Conservation (phyloP, 2,797 vertebrate species). For the Pangasius macronema region DNA sequence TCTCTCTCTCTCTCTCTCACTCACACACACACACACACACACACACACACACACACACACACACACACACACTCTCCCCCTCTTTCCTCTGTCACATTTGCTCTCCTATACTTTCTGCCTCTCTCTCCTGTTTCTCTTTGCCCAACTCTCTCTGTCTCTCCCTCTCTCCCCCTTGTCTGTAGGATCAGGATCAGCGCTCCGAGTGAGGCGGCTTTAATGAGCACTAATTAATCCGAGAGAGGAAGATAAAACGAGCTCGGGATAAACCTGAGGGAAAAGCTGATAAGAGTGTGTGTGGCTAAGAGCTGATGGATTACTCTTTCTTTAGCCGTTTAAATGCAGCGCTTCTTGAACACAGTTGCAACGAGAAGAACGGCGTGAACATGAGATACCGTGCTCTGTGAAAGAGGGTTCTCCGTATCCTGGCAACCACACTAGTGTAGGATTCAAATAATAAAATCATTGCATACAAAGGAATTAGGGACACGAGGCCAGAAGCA, state of each 20-base stretch:
- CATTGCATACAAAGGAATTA: neutral
- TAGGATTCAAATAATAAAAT: neutral
- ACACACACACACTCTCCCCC: no score
- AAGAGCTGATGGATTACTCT: neutral
- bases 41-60: no score
- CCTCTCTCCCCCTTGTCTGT: no score
- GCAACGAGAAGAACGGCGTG: neutral
- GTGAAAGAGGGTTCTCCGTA: neutral
- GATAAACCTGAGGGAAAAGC: neutral
- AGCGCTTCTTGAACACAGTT: neutral
- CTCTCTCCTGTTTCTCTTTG: no score
- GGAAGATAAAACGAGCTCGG: slow-evolving; percentile 23
- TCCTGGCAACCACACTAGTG: neutral
- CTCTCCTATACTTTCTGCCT: no score
- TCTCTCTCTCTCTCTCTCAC: no score
- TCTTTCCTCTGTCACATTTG: no score
- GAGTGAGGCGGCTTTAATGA: slow-evolving; percentile 67
- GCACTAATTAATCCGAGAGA: slow-evolving; percentile 67
- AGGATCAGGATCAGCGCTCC: slow-evolving; percentile 68
- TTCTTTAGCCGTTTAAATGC: no score
- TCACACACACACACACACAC: no score
- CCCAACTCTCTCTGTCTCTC: no score
- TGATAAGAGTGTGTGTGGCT: neutral
- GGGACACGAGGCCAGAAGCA: neutral
- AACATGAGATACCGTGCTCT: neutral